Evolutionary conservation across 1,140 invertebrate species (phyloP).

Genomic region (Paralvinella palmiformis): DNA sequence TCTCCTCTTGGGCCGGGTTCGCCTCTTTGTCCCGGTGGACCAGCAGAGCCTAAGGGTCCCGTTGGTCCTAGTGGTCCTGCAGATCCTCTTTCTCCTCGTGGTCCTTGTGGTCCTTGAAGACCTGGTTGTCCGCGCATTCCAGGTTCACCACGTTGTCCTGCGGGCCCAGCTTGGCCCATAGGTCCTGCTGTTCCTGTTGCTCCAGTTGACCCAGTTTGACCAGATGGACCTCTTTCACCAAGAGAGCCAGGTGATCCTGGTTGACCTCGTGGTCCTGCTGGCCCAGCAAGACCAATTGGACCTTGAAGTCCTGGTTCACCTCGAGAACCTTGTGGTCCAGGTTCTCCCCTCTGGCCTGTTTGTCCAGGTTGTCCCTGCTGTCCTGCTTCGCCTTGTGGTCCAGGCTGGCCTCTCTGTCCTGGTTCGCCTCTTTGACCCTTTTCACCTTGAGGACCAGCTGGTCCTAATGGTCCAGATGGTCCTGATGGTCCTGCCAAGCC

Average conservation of each 20-base stretch:
- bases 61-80: not conserved
- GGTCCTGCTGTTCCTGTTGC: not conserved
- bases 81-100: conserved; percentile 33
- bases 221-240: conserved; percentile 52
- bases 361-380: not conserved
- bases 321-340: conserved; percentile 8
- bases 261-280: conserved; percentile 38
- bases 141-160: conserved; percentile 18
- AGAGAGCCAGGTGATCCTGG: conserved; percentile 57
- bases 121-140: conserved; percentile 58
- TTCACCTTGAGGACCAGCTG: conserved; percentile 5
- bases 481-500: too few relatives aligned
- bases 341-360: not conserved
- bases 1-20: not conserved
- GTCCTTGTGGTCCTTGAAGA: conserved; percentile 65
- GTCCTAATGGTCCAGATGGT: not conserved
- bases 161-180: not conserved
- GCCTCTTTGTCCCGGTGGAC: too few relatives aligned
- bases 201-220: conserved; percentile 3
- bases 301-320: conserved; percentile 62
- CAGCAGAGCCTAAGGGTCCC: not conserved
- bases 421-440: conserved; percentile 62
- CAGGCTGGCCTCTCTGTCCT: conserved; percentile 4
- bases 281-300: conserved; percentile 63
- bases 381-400: not conserved